Evolutionary conservation across 2,113 vertebrate genomes (phyloP), one percentile per base, ranked within the genome.

Genomic region (Callipepla californica): DNA sequence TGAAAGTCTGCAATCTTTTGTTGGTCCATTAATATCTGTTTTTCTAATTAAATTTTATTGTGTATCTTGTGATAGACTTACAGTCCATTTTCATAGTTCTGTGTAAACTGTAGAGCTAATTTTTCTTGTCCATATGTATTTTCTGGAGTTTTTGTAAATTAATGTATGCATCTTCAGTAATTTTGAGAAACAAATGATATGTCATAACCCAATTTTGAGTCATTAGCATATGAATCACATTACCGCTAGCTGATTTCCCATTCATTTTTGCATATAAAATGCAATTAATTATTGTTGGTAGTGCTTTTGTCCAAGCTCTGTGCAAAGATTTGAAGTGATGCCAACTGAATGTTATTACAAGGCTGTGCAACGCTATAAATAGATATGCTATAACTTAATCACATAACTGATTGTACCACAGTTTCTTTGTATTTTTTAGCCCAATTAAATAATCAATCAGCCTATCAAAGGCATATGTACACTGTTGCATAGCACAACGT

Each of bases 251-350:
- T 57, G 53, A 73, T 23, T 20, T 62, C 74, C 20, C 86, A 63
- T 89, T 91, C 91, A 95, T 87, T 93, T 91, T 80, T 89, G 91
- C 84, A 87, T 94, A 69, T 79, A 87, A 91, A 92, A 89, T 91
- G 84, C 75, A 92, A 92, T 93, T 92, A 87, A 90, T 73, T 81
- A 72, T 81, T 93, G 87, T 86, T 90, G 57, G 59, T 92, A 57
- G 44, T 89, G 68, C 18, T 77, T 86, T 92, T 85, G 70, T 89
- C 74, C 58, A 85, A 92, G 75, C 48, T 79, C 61, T 58, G 16
- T 81, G 48, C 53, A 82, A 91, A 55, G 61, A 48, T 74, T 96
- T 61, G 93, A 67, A 85, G 30, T 69, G 51, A 75, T 85, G 66
- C 59, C 80, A 92, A 73, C 62, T 90, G 80, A 61, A 53, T 92